Evolutionary conservation across 1,140 invertebrate species (phyloP), one percentile per base, ranked within the genome.

Genomic region (Thaumatotibia leucotreta): DNA sequence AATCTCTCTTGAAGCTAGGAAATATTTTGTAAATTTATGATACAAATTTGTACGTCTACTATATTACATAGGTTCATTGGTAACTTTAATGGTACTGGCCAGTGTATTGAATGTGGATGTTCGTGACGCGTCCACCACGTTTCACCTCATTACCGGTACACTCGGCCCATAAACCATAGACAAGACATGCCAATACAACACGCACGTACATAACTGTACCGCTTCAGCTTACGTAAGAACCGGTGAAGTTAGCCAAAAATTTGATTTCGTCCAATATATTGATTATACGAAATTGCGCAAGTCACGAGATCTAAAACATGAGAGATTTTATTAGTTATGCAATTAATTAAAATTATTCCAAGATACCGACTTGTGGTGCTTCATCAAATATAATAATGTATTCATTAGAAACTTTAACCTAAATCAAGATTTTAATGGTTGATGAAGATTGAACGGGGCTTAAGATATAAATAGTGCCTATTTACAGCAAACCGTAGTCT

Each of bases 231-330:
- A 64, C 66, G 32, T 35, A 39, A 67, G 50, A 63, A 64, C 35
- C 39, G 20, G 27, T 64, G 45, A 50, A 29, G 39, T 29, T 64
- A 52, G 23, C 14, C 39, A 20, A 35, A 64, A 64, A 54, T 27
- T 64, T 50, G 49, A 52, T 64, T 52, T 52, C 14, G 29, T 64
- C 20, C 45, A 52, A 33, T 65, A 63, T 62, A 63, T 29, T 61
- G 22, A 31, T 39, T 65, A 45, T 45, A 66, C 39, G 23, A 63
- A 63, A 64, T 64, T 69, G 49, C 68, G 27, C 31, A 70, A 70
- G 68, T 66, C 68, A 66, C 68, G 68, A 63, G 61, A 66, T 66
- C 62, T 35, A n/a, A 45, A 49, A 64, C 62, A 64, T n/a, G 35
- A 23, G 33, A 39, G 23, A 49, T 39, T 64, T 62, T 22, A 31